phyloP scores from a whole-genome alignment of 2,888 invertebrate species.

The Synanthedon myopaeformis region DNA sequence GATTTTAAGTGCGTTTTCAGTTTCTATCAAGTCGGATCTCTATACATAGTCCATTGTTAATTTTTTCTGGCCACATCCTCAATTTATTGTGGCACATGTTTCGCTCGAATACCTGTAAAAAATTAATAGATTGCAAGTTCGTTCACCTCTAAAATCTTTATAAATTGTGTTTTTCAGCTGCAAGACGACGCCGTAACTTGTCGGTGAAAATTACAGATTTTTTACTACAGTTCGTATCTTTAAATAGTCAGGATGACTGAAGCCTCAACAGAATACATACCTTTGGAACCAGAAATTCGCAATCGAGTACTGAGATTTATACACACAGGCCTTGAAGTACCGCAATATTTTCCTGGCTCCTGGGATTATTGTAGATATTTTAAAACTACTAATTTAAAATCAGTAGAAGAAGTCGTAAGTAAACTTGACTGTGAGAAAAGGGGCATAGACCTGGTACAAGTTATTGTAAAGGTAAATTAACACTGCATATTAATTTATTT shows the following conservation, averaged over 20 bases:
- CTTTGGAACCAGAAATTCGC: conserved; percentile 36
- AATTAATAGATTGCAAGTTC: conserved; percentile 33
- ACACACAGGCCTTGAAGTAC: conserved; percentile 63
- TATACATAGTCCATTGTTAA: conserved; percentile 39
- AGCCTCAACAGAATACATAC: conserved; percentile 8
- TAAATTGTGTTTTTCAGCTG: conserved; percentile 30
- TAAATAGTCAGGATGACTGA: conserved; percentile 26
- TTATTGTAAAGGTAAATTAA: conserved; percentile 41
- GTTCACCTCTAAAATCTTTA: conserved; percentile 29
- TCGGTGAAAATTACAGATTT: neutral
- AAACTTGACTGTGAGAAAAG: conserved; percentile 8
- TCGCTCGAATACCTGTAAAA: conserved; percentile 57
- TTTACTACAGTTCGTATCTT: no score
- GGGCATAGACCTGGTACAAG: conserved; percentile 36
- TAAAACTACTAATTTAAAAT: conserved; percentile 43
- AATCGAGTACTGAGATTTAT: conserved; percentile 59
- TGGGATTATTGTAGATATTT: conserved; percentile 66
- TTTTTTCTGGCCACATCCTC: conserved; percentile 69
- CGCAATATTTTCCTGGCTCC: conserved; percentile 69
- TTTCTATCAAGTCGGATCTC: no score
- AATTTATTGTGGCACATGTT: conserved; percentile 63
- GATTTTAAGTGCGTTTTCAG: no score
- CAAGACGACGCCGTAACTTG: neutral
- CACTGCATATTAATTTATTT: no score
- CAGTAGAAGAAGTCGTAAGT: conserved; percentile 31